These are phyloP conservation scores for Salpingus planirostris DNA, from an alignment of 2,888 invertebrate species.

Conservation along the genomic window DNA sequence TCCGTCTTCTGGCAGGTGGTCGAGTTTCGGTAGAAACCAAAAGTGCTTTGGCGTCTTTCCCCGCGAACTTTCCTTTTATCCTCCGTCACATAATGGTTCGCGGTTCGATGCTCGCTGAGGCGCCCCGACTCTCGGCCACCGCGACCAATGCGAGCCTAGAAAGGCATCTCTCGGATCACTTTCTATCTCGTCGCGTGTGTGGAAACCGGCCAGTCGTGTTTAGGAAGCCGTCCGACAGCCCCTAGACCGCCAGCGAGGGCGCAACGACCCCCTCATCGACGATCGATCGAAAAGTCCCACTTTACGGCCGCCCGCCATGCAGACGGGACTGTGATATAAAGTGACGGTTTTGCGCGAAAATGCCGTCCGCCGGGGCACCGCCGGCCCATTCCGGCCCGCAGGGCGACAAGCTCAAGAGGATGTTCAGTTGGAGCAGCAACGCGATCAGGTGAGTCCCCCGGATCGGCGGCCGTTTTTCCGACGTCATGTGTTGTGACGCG, in stretches of 20 bases:
- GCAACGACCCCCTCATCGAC: no score
- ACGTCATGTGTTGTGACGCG: constrained; percentile 3
- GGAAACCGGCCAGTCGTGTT: constrained; percentile 12
- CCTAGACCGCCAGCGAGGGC: no score
- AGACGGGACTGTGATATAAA: no score
- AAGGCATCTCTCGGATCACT: constrained; percentile 23
- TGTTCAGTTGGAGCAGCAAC: constrained; percentile 31
- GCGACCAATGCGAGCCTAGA: constrained; percentile 21
- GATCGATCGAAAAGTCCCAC: no score
- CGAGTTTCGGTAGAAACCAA: constrained; percentile 10
- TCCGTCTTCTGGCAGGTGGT: background rate
- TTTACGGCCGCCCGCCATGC: no score
- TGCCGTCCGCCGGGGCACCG: no score
- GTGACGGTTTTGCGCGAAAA: no score
- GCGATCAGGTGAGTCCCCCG: constrained; percentile 26
- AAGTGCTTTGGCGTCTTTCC: constrained; percentile 15
- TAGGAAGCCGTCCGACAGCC: constrained; percentile 10
- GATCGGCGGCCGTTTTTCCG: no score
- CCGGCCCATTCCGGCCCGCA: no score
- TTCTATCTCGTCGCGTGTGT: constrained; percentile 15
- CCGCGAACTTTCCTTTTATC: constrained; percentile 10
- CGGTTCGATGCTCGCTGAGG: constrained; percentile 14
- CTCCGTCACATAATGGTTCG: constrained; percentile 5
- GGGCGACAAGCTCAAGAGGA: constrained; percentile 19
- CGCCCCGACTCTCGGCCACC: constrained; percentile 10